A percentile compares a stretch with the other conserved stretches of the same genome.
phyloP scores from a whole-genome alignment of 1,140 invertebrate genomes.

The Gryllus bimaculatus region DNA sequence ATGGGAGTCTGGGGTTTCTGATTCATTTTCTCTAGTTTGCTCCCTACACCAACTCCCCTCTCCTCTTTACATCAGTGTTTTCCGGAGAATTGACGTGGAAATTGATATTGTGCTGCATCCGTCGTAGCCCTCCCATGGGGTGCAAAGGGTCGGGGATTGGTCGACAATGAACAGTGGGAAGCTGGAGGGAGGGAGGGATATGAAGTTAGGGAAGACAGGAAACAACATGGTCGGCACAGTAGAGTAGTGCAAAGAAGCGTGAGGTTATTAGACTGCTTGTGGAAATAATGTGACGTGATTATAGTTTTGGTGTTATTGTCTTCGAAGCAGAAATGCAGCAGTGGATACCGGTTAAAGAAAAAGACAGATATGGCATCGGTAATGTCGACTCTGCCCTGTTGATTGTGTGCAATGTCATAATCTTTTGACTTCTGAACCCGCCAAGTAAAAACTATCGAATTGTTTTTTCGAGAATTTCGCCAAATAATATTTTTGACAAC shows the following conservation, averaged over 20 bases:
- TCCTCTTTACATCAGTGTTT: background rate
- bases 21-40: background rate
- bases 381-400: constrained; percentile 11
- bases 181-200: too few relatives aligned
- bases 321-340: constrained; percentile 17
- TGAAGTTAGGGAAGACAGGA: background rate
- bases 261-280: background rate
- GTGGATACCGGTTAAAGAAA: constrained; percentile 30
- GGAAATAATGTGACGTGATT: background rate
- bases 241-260: too few relatives aligned
- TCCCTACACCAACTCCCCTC: background rate
- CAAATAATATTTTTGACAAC: background rate
- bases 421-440: too few relatives aligned
- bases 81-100: background rate
- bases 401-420: too few relatives aligned
- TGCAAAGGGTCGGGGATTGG: too few relatives aligned
- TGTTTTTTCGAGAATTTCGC: too few relatives aligned
- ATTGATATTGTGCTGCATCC: background rate
- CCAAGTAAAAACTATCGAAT: too few relatives aligned
- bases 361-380: constrained; percentile 32
- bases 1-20: background rate
- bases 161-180: too few relatives aligned
- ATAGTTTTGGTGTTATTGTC: constrained; percentile 3
- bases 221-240: constrained; percentile 1
- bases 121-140: too few relatives aligned